Evolutionary conservation across 2,888 invertebrate genomes (phyloP).

Genomic region (Synergus gifuensis): DNA sequence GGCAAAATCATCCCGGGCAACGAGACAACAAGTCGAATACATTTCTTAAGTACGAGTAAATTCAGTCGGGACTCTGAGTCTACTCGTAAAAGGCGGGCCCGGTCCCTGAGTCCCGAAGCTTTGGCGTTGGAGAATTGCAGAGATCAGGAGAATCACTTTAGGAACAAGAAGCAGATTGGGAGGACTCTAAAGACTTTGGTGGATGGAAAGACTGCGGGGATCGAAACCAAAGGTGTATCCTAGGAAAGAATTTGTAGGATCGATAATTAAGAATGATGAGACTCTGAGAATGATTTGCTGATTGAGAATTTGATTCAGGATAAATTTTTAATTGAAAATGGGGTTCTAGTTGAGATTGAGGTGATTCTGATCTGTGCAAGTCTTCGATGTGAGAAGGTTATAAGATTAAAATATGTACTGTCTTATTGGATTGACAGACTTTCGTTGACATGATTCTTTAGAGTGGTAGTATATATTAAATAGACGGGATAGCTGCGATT

Average conservation of each 20-base stretch:
- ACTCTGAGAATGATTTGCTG: conserved; percentile 31
- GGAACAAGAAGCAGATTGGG: conserved; percentile 51
- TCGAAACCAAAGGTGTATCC: conserved; percentile 25
- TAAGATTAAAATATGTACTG: conserved; percentile 23
- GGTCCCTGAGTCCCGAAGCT: conserved; percentile 72
- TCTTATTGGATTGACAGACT: conserved; percentile 34
- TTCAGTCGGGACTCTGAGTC: conserved; percentile 70
- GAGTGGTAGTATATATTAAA: conserved; percentile 40
- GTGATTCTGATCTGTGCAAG: conserved; percentile 38
- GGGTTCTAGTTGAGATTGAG: conserved; percentile 14
- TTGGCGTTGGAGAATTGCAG: conserved; percentile 63
- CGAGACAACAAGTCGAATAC: conserved; percentile 76
- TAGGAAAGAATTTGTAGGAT: neutral
- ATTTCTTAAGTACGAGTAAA: conserved; percentile 77
- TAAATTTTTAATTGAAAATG: neutral
- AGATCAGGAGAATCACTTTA: conserved; percentile 53
- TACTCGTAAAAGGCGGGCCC: conserved; percentile 73
- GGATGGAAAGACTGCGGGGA: conserved; percentile 32
- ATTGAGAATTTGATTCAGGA: neutral
- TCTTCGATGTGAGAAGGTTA: conserved; percentile 30
- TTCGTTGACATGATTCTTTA: conserved; percentile 41
- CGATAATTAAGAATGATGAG: conserved; percentile 4
- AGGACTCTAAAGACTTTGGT: conserved; percentile 53
- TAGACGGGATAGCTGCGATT: conserved; percentile 41
- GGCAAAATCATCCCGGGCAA: conserved; percentile 76